Percentiles rank a stretch among this genome's conserved stretches.
Evolutionary conservation across 35 echinoderm and acorn worm genomes (phyloP).

Genomic region (Chiridota heheva): DNA sequence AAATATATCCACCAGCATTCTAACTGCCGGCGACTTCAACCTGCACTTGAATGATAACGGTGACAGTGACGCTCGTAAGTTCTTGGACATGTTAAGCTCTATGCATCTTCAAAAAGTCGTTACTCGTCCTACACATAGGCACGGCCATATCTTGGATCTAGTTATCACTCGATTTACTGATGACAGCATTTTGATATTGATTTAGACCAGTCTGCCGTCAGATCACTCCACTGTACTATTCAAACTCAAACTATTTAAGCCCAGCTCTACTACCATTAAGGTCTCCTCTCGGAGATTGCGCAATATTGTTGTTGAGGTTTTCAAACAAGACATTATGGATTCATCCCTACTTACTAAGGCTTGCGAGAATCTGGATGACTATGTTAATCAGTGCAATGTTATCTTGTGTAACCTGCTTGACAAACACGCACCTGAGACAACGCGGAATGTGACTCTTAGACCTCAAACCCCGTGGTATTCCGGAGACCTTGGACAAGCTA

Average conservation of each 20-base stretch:
- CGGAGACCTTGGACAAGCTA: no score
- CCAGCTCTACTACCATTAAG: not conserved
- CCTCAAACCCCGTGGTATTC: constrained; percentile 7
- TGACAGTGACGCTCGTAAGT: constrained; percentile 31
- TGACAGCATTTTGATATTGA: constrained; percentile 8
- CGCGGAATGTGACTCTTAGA: not conserved
- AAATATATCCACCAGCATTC: no score
- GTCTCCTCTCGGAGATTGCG: not conserved
- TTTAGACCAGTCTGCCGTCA: constrained; percentile 1
- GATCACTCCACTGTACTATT: constrained; percentile 16
- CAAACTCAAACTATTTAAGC: not conserved
- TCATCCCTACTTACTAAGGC: not conserved
- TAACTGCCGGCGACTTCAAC: constrained; percentile 67
- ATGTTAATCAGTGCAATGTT: not conserved
- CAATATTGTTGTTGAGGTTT: constrained; percentile 13
- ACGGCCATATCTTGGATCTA: constrained; percentile 59
- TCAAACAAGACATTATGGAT: not conserved
- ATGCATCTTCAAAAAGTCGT: constrained; percentile 36
- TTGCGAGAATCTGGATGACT: not conserved
- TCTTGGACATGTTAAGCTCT: constrained; percentile 37
- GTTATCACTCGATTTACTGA: constrained; percentile 54
- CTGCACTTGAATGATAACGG: constrained; percentile 41
- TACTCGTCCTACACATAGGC: constrained; percentile 34
- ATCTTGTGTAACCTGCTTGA: not conserved
- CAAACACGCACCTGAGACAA: not conserved